A percentile compares a stretch with the other conserved stretches of the same genome.
Evolutionary conservation across 2,113 vertebrate species (phyloP).

Genomic region (Cardinalis cardinalis): DNA sequence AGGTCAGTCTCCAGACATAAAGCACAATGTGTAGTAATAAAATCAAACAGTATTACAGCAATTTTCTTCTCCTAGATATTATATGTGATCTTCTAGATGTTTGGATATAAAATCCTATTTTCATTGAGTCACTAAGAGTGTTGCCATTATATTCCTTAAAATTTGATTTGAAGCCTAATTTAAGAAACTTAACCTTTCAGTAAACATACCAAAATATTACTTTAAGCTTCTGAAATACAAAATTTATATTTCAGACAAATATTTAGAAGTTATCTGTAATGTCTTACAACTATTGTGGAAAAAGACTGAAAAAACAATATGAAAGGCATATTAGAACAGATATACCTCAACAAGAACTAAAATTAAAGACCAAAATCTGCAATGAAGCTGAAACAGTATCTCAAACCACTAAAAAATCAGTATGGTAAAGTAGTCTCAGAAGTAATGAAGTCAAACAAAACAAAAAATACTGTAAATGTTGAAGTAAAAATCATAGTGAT

Average conservation of each 20-base stretch:
- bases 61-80: constrained; percentile 37
- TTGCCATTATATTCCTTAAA: constrained; percentile 23
- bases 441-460: neutral
- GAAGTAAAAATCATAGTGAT: neutral
- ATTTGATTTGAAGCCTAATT: constrained; percentile 34
- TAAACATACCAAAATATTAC: constrained; percentile 21
- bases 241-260: constrained; percentile 17
- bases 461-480: neutral
- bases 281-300: neutral
- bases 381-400: neutral
- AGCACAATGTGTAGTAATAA: constrained; percentile 45
- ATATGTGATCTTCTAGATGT: constrained; percentile 15
- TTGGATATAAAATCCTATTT: constrained; percentile 37
- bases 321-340: neutral
- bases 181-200: constrained; percentile 36
- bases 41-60: constrained; percentile 28
- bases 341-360: neutral
- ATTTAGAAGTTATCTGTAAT: neutral
- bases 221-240: constrained; percentile 20
- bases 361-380: constrained; percentile 3
- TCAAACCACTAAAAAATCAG: neutral
- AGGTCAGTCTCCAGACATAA: constrained; percentile 27
- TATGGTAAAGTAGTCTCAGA: neutral
- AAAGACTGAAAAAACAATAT: neutral
- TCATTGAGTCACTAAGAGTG: constrained; percentile 6